Base-by-base conservation (phyloP, 2,113 vertebrate genomes). In the Blennius ocellaris region DNA sequence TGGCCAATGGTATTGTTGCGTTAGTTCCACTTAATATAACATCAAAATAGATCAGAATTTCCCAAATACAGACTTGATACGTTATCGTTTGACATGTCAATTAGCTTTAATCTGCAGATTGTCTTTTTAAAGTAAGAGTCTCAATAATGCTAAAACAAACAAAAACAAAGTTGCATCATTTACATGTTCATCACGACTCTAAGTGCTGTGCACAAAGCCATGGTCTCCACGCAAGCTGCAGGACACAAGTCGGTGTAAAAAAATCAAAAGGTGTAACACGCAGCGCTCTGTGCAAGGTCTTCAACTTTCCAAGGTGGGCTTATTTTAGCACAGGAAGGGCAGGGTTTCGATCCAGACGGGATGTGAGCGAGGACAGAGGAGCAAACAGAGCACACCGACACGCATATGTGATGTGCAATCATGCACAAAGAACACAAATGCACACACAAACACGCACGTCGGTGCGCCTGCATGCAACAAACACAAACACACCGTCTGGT, bases 321-420 rank as follows among this genome's bases (percentile, higher is more conserved):
- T 91, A 90, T 89, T 90, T 89, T 92, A 91, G 89, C 83, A 85
- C 91, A 92, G 90, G 91, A 92, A 93, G 92, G 92, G 84, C 92
- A 89, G 84, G 85, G 83, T 89, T 92, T 92, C 90, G 87, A 92
- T 92, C 89, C 77, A 83, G 82, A 85, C 82, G 78, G 87, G 84
- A 87, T 89, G 87, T 80, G 79, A 92, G 86, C 39, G 75, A 73
- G 86, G 81, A 86, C 75, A 83, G 73, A 83, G 71, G 69, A 67
- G 76, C 79, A 79, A 58, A 84, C 64, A 77, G 14, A 38, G 16
- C 47, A 57, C 37, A 56, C 57, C 58, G 16, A 55, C 54, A 65
- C 37, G 10, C 40, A 60, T 54, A 67, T 41, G 54, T 54, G 73
- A 80, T 77, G 78, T 76, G 76, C 76, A 73, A 60, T 36, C 76